Conservation (phyloP, 1,140 invertebrate species). For the Penaeus indicus region DNA sequence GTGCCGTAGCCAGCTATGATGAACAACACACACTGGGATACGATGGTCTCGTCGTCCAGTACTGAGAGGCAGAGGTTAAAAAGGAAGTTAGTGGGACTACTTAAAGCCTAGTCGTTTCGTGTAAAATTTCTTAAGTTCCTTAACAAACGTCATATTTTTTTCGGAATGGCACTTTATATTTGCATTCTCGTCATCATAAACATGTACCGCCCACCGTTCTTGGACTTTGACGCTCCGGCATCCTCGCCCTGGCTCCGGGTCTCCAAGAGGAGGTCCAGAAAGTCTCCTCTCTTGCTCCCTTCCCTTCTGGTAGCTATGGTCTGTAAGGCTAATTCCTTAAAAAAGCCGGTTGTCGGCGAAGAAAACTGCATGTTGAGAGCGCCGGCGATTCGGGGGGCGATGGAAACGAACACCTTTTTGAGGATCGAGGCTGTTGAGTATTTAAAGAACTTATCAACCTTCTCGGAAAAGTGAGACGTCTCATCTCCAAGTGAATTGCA, state of each 20-base stretch:
- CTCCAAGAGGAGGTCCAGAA: slow-evolving; percentile 70
- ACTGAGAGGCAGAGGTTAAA: not conserved
- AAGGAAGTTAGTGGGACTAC: too few species aligned
- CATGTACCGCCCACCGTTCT: too few species aligned
- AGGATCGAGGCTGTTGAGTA: not conserved
- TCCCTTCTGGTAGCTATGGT: slow-evolving; percentile 21
- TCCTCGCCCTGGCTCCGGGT: slow-evolving; percentile 69
- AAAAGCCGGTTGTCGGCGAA: slow-evolving; percentile 15
- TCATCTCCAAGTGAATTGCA: slow-evolving; percentile 61
- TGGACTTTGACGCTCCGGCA: slow-evolving; percentile 22
- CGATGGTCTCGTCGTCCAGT: slow-evolving; percentile 77
- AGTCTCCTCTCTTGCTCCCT: slow-evolving; percentile 68
- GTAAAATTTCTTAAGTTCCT: too few species aligned
- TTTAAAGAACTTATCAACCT: slow-evolving; percentile 41
- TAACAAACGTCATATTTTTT: too few species aligned
- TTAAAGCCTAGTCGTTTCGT: too few species aligned
- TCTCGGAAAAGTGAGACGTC: slow-evolving; percentile 60
- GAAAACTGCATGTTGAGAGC: not conserved
- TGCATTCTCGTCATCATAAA: too few species aligned
- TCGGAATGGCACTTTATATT: too few species aligned
- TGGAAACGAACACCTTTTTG: not conserved
- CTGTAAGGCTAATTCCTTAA: not conserved
- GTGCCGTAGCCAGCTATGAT: slow-evolving; percentile 79
- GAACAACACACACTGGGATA: slow-evolving; percentile 77
- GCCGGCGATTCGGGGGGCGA: not conserved